Base-by-base conservation (phyloP, 2,888 invertebrate species). In the Cyclophora punctaria region DNA sequence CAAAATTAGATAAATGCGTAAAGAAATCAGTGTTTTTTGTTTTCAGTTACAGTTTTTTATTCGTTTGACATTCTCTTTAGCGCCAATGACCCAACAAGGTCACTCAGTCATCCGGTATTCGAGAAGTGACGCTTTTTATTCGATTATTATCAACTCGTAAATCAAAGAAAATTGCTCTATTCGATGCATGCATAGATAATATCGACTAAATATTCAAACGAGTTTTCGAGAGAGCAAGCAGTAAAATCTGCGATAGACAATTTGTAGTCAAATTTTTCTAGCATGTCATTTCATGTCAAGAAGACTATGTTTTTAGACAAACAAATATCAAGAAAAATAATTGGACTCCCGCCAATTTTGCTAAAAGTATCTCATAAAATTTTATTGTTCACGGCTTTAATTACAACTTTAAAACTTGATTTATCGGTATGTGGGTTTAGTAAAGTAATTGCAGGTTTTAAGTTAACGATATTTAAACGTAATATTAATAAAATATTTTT, bases 21-120 rank as follows among this genome's bases (percentile, higher is more conserved):
- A 20, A 20, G 20, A 20, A 20, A 20, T 60, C 44, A 49, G 49
- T 57, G 53, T 57, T 60, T 59, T 66, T 67, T 62, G 64, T 59
- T 51, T 56, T 57, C 50, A 56, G 56, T 54, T 51, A 56, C 47
- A 64, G 62, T 73, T 72, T 71, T 66, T 66, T 58, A 55, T 66
- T 57, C 56, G 60, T 48, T 47, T 72, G 75, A 80, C 83, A 81
- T 82, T 84, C 77, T 73, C 73, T 54, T 44, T 3, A 57, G 60
- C 70, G 81, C 56, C 81, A 85, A 79, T 73, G 82, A 85, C 83
- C 85, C 59, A 33, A 5, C 79, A 69, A 84, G 85, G 83, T 71
- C 72, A 63, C 52, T 69, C 72, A 72, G 50, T 70, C 67, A 76
- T 71, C 75, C 75, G 77, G 80, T 72, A 74, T 55, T 60, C 53